phyloP scores from a whole-genome alignment of 2,113 vertebrate species.

The Serinus canaria region DNA sequence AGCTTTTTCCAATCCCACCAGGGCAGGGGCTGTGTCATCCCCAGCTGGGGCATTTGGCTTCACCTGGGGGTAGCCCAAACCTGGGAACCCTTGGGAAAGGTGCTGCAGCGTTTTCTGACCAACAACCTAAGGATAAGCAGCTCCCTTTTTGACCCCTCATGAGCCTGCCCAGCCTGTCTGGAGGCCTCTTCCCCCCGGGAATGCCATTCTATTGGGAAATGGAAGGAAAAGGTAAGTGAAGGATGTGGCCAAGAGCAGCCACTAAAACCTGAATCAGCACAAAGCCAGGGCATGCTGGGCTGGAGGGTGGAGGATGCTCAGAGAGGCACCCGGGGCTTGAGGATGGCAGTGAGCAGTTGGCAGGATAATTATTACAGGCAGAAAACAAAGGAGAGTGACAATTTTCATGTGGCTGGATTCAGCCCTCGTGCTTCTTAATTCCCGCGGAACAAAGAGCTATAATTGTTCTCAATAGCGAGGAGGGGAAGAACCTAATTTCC shows the following conservation, averaged over 20 bases:
- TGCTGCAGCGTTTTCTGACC: too few species aligned
- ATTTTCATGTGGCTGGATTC: slow-evolving; percentile 64
- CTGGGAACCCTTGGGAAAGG: neutral
- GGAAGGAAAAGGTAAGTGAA: neutral
- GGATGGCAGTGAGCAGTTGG: slow-evolving; percentile 48
- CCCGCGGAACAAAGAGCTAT: slow-evolving; percentile 65
- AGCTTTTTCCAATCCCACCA: neutral
- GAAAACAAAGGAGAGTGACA: slow-evolving; percentile 67
- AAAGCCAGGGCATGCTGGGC: neutral
- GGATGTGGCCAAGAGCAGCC: neutral
- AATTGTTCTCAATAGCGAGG: slow-evolving; percentile 69
- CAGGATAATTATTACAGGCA: slow-evolving; percentile 57
- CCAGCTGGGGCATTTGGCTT: neutral
- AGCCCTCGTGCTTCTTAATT: slow-evolving; percentile 67
- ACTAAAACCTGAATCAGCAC: slow-evolving; percentile 15
- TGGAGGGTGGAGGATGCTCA: neutral
- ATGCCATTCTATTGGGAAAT: rapidly evolving
- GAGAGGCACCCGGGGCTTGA: neutral
- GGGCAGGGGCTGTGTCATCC: neutral
- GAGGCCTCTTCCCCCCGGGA: rapidly evolving
- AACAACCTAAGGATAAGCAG: neutral
- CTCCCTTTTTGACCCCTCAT: neutral
- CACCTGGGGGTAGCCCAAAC: neutral
- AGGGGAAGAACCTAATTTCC: slow-evolving; percentile 67
- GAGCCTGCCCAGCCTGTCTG: neutral